Percentiles rank a stretch among this genome's conserved stretches.
Evolutionary conservation across 2,113 vertebrate genomes (phyloP).

Genomic region (Phyllostomus hastatus): DNA sequence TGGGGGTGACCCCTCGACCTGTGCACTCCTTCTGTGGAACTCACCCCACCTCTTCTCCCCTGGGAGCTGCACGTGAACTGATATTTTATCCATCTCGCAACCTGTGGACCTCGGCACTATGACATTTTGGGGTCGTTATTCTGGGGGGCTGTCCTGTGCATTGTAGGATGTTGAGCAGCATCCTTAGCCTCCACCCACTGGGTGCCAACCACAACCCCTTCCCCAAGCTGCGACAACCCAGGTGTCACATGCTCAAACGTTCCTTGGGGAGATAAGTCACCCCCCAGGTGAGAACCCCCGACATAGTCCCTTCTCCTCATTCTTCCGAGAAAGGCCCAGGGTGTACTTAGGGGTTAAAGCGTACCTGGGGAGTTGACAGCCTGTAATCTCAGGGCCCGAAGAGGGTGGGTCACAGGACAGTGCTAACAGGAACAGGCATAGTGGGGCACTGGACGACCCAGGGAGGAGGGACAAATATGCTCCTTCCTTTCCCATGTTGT

Average conservation of each 20-base stretch:
- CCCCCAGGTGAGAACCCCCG: neutral
- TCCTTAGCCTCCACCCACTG: too few species aligned
- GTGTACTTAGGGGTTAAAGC: neutral
- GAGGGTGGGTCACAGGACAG: neutral
- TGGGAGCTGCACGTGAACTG: accelerated
- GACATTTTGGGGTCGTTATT: neutral
- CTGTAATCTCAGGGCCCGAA: neutral
- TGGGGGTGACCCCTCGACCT: accelerated
- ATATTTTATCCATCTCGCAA: neutral
- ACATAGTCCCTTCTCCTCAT: too few species aligned
- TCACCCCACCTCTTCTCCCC: neutral
- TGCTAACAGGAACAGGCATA: accelerated
- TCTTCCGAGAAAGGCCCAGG: neutral
- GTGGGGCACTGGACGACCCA: accelerated
- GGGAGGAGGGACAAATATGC: neutral
- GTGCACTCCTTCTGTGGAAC: neutral
- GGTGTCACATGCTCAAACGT: neutral
- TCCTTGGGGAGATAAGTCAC: neutral
- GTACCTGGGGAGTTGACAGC: neutral
- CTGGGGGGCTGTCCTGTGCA: too few species aligned
- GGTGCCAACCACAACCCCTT: too few species aligned
- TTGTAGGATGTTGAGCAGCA: too few species aligned
- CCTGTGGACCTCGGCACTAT: accelerated
- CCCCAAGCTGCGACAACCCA: too few species aligned
- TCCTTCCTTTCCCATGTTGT: too few species aligned